Conservation (phyloP, 2,113 vertebrate species). For the Eurystomus gularis region DNA sequence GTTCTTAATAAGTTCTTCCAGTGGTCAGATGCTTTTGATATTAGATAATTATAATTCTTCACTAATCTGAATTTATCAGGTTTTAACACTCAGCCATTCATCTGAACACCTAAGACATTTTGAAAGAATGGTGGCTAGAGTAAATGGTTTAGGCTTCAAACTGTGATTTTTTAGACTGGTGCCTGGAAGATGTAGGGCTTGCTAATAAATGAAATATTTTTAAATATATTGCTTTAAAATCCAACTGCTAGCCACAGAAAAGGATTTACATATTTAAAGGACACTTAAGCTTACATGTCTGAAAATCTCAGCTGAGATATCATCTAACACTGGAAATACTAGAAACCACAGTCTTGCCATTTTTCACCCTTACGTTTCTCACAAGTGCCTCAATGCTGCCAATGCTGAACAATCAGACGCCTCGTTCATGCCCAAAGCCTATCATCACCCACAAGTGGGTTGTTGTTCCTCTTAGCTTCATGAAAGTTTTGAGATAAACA, state of each 20-base stretch:
- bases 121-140: constrained; percentile 19
- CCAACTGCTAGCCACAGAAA: not conserved
- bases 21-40: constrained; percentile 41
- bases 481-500: not conserved
- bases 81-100: constrained; percentile 34
- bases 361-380: not conserved
- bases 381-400: not conserved
- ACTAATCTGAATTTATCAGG: constrained; percentile 43
- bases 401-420: not conserved
- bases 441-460: not conserved
- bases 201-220: constrained; percentile 16
- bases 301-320: not conserved
- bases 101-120: constrained; percentile 31
- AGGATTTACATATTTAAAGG: not conserved
- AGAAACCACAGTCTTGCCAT: not conserved
- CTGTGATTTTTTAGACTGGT: not conserved
- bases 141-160: constrained; percentile 24
- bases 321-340: not conserved
- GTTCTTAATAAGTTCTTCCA: constrained; percentile 44
- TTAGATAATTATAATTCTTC: constrained; percentile 48
- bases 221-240: constrained; percentile 19
- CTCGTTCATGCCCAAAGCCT: not conserved
- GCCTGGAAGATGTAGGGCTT: not conserved
- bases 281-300: not conserved
- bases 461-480: not conserved